phyloP scores from a whole-genome alignment of 2,888 invertebrate species.

The Sphaerophoria taeniata region DNA sequence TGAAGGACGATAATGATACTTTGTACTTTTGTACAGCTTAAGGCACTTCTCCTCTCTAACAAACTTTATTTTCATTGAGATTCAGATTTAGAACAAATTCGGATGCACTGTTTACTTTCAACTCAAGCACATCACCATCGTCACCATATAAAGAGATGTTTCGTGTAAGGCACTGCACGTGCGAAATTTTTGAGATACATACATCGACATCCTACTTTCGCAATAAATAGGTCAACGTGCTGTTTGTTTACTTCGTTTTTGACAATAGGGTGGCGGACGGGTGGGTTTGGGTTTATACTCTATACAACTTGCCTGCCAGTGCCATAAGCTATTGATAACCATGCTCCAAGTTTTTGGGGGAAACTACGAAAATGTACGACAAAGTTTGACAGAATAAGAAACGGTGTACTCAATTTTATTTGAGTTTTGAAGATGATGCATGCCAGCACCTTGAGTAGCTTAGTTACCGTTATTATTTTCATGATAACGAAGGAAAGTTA shows the following conservation, averaged over 20 bases:
- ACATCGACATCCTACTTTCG: neutral
- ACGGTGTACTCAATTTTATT: slow-evolving; percentile 58
- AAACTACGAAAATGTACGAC: neutral
- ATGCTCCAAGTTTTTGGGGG: neutral
- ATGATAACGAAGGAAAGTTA: neutral
- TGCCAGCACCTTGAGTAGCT: slow-evolving; percentile 46
- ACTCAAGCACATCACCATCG: neutral
- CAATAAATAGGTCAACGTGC: slow-evolving; percentile 29
- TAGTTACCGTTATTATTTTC: slow-evolving; percentile 22
- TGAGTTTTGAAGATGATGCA: slow-evolving; percentile 41
- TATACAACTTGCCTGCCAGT: neutral
- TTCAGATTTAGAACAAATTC: neutral
- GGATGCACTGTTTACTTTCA: neutral
- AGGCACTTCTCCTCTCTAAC: no score
- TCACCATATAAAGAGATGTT: neutral
- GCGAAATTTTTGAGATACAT: slow-evolving; percentile 9
- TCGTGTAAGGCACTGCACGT: neutral
- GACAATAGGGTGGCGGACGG: no score
- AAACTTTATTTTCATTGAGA: neutral
- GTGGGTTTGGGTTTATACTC: neutral
- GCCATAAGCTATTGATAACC: neutral
- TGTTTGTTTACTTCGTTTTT: slow-evolving; percentile 3
- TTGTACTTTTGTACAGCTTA: neutral
- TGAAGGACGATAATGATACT: neutral
- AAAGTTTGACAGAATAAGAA: slow-evolving; percentile 37